Base-by-base conservation (phyloP, 2,113 vertebrate genomes). In the Apus apus region DNA sequence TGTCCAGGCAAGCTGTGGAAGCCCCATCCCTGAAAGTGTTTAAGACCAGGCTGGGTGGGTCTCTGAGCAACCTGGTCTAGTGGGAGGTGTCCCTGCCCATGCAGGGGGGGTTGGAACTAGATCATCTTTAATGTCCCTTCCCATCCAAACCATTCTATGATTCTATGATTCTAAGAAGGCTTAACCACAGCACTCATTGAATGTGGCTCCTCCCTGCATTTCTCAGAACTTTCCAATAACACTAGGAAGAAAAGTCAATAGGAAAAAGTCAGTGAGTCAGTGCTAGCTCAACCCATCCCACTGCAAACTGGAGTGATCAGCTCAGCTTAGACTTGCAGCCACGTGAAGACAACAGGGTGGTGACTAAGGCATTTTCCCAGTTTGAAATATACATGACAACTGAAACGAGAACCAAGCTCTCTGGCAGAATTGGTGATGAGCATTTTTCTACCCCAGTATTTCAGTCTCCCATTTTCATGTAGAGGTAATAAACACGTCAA, bases 181-280 rank as follows among this genome's bases (percentile, higher is more conserved):
- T 91, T 75, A 40, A 71, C 23, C 18, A 34, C 30, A 60, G 43
- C 0, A 0, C 5, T 23, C 56, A 5, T 3, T 2, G 1, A 53
- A 20, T 5, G 10, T 16, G 1, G 0, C 9, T 68, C 9, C 27
- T 86, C 25, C 21, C 14, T 34, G 43, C 13, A 30, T 83, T 76
- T 53, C 64, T 50, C 54, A 61, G 29, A 38, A 38, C 8, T 46
- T 88, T 21, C 27, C 20, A 54, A 4, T 51, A 50, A 27, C n/a
- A 21, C 27, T 25, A 18, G 36, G 32, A 58, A 45, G 72, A 87
- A 56, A 17, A 74, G 48, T 18, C 17, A 50, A 19, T 23, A 86
- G 17, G 32, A 43, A 27, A 67, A 86, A 73, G n/a, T n/a, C n/a
- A n/a, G n/a, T n/a, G n/a, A 45, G 23, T 2, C 32, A 58, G 20